A percentile compares a stretch with the other conserved stretches of the same genome.
Evolutionary conservation across 2,113 vertebrate genomes (phyloP).

Genomic region (Cichladusa arquata): DNA sequence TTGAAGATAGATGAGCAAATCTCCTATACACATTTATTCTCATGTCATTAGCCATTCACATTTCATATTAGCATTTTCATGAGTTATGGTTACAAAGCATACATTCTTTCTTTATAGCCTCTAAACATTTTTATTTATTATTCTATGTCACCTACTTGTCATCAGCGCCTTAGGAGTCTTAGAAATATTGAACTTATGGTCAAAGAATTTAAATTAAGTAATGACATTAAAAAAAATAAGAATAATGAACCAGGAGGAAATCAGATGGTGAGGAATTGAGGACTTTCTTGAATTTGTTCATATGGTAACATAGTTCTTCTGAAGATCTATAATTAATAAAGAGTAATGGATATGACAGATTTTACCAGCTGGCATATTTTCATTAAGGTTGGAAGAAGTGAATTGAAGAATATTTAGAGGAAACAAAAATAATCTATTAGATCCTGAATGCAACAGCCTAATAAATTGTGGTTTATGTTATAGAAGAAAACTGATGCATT

Average conservation of each 20-base stretch:
- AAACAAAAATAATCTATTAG: background rate
- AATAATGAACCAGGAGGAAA: background rate
- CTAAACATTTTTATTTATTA: background rate
- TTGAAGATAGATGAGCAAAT: background rate
- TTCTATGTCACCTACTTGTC: accelerated
- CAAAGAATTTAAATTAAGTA: background rate
- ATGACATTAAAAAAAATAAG: background rate
- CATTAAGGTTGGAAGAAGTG: background rate
- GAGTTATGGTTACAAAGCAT: background rate
- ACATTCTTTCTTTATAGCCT: background rate
- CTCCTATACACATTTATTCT: background rate
- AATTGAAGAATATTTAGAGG: background rate
- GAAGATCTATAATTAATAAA: background rate
- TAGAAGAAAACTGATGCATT: background rate
- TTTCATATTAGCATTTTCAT: background rate
- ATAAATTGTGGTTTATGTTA: background rate
- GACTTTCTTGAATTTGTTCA: background rate
- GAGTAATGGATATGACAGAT: background rate
- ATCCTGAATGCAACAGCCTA: background rate
- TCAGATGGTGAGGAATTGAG: background rate
- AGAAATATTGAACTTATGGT: background rate
- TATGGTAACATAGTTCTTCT: background rate
- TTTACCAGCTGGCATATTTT: background rate
- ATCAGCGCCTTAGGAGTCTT: background rate
- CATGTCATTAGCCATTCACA: background rate